Evolutionary conservation across 2,797 vertebrate species (phyloP), one percentile per base, ranked within the genome.

Genomic region (Oreochromis mossambicus): DNA sequence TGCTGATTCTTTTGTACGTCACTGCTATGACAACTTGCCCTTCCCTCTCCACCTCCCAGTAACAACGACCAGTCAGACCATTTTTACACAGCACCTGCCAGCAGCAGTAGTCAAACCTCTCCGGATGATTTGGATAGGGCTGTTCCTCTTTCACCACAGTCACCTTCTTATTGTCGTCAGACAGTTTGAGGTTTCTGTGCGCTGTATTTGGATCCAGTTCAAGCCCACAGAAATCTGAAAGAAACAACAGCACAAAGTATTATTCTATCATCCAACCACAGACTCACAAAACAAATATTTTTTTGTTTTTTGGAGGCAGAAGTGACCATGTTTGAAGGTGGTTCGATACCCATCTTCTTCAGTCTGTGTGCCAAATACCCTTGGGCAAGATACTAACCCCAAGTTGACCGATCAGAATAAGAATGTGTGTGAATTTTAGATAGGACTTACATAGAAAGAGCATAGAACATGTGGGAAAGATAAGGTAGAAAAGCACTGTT

Each of bases 31-130:
- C 3, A 34, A 63, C 68, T 3, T 34, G 7, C 50, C 78, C 83
- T 51, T 19, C 6, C 68, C 17, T 63, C 24, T 87, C 24, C 3
- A 87, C 79, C 79, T 87, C 86, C 82, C 86, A 87, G 86, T 87
- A 87, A 54, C 76, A 66, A 21, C 54, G 11, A 32, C 66, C 63
- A 32, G 68, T 54, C 78, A 84, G 54, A 14, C 46, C 19, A 41
- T 51, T 51, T 43, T 15, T 76, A 17, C 78, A 80, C 83, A 41
- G 36, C 48, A 87, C 29, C 77, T 87, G 80, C 50, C 66, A 63
- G 19, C 77, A 79, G 80, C 21, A n/a, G 15, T 78, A 38, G 3
- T 82, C 24, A 17, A 84, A 87, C 32, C 79, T 83, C 1, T 87
- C 86, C 3, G 46, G 61, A 14, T 84, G 82, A 19, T 81, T 55